Conservation (phyloP, 1,140 invertebrate genomes). For the Lithobius niger region DNA sequence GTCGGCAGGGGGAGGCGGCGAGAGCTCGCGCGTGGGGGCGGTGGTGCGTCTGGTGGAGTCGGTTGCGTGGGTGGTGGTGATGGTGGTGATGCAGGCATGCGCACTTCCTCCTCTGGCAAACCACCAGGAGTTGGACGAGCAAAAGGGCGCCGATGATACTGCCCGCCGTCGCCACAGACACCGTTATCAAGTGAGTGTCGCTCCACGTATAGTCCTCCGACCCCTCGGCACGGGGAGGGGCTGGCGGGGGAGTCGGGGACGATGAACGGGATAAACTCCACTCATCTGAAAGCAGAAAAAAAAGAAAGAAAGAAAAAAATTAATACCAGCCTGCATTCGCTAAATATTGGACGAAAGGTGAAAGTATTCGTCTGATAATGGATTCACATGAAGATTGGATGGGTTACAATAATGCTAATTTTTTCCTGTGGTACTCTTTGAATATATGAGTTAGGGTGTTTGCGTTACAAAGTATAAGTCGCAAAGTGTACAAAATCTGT, state of each 20-base stretch:
- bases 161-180: conserved; percentile 29
- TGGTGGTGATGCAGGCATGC: conserved; percentile 6
- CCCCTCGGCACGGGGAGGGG: background rate
- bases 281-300: background rate
- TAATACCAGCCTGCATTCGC: no score
- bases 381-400: no score
- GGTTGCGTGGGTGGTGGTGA: conserved; percentile 20
- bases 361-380: no score
- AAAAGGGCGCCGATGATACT: conserved; percentile 30
- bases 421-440: no score
- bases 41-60: conserved; percentile 13
- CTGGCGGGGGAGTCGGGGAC: no score
- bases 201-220: conserved; percentile 20
- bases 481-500: no score
- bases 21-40: background rate
- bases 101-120: conserved; percentile 16
- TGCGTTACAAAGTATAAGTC: no score
- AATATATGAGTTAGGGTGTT: no score
- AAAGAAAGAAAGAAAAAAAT: background rate
- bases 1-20: conserved; percentile 8
- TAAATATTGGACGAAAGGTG: no score
- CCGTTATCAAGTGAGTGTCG: conserved; percentile 1
- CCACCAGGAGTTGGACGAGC: conserved; percentile 27
- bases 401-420: no score
- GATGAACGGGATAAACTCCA: no score